phyloP scores from a whole-genome alignment of 2,797 vertebrate genomes.

The Amniataba percoides region DNA sequence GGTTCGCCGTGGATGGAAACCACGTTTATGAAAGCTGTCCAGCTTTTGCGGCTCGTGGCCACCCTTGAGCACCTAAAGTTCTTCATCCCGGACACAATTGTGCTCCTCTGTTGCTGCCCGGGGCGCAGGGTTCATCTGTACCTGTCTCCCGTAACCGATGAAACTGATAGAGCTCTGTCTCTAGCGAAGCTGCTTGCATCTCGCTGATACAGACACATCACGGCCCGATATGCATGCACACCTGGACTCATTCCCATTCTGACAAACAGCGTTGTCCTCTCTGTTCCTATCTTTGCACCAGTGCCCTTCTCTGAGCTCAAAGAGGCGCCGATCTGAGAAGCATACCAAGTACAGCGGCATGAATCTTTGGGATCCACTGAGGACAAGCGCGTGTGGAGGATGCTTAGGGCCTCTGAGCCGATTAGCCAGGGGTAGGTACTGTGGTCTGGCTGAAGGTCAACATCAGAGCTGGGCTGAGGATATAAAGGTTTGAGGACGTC shows the following conservation, averaged over 20 bases:
- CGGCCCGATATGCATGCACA: slow-evolving; percentile 23
- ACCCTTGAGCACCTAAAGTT: slow-evolving; percentile 52
- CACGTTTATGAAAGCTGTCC: slow-evolving; percentile 71
- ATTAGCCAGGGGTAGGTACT: slow-evolving; percentile 41
- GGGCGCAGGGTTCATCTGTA: slow-evolving; percentile 43
- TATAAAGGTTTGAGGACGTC: slow-evolving; percentile 24
- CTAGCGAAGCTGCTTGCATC: slow-evolving; percentile 23
- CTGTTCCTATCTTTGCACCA: slow-evolving; percentile 55
- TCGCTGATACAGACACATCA: slow-evolving; percentile 61
- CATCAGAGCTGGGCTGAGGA: slow-evolving; percentile 48
- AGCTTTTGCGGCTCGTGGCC: slow-evolving; percentile 47
- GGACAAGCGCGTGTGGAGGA: slow-evolving; percentile 46
- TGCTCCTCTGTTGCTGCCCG: slow-evolving; percentile 32
- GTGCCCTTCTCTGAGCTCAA: slow-evolving; percentile 53
- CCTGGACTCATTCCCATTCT: slow-evolving; percentile 48
- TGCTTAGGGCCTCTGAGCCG: slow-evolving; percentile 45
- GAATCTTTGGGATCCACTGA: slow-evolving; percentile 48
- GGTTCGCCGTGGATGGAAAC: slow-evolving; percentile 64
- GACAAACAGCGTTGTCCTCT: slow-evolving; percentile 57
- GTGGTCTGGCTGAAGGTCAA: slow-evolving; percentile 65
- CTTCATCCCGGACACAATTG: slow-evolving; percentile 57
- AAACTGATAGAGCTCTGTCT: slow-evolving; percentile 54
- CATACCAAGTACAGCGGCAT: slow-evolving; percentile 62
- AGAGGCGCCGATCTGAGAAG: slow-evolving; percentile 53
- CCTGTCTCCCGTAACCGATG: slow-evolving; percentile 63